Percentiles rank a stretch among this genome's conserved stretches.
phyloP scores from a whole-genome alignment of 2,113 vertebrate species.

The Callorhinus ursinus region DNA sequence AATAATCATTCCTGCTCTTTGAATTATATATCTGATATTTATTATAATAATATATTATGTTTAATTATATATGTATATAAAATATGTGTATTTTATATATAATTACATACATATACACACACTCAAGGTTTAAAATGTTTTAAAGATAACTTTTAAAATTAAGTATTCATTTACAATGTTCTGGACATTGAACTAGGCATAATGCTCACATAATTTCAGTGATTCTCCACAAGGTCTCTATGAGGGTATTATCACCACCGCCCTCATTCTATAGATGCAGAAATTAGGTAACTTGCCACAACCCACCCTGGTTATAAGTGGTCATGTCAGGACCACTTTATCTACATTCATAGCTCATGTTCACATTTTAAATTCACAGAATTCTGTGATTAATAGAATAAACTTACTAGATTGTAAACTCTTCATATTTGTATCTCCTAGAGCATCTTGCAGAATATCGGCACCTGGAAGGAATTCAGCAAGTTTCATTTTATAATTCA shows the following conservation, averaged over 20 bases:
- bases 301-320: neutral
- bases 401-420: neutral
- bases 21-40: too few species aligned
- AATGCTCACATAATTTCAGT: neutral
- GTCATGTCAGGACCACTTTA: neutral
- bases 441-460: neutral
- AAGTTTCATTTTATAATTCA: conserved; percentile 58
- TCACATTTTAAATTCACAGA: conserved; percentile 8
- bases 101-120: neutral
- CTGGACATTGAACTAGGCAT: neutral
- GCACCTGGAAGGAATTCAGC: conserved; percentile 13
- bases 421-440: neutral
- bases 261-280: neutral
- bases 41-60: neutral
- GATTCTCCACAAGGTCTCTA: neutral
- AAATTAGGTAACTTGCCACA: neutral
- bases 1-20: neutral
- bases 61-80: too few species aligned
- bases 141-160: neutral
- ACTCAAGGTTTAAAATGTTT: neutral
- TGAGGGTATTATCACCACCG: neutral
- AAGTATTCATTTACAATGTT: neutral
- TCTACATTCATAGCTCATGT: neutral
- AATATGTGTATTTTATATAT: neutral
- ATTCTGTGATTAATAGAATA: neutral